Percentiles rank a stretch among this genome's conserved stretches.
These are phyloP conservation scores for Distichodus sexfasciatus DNA, from an alignment of 2,797 vertebrate species.

Conservation along the genomic window DNA sequence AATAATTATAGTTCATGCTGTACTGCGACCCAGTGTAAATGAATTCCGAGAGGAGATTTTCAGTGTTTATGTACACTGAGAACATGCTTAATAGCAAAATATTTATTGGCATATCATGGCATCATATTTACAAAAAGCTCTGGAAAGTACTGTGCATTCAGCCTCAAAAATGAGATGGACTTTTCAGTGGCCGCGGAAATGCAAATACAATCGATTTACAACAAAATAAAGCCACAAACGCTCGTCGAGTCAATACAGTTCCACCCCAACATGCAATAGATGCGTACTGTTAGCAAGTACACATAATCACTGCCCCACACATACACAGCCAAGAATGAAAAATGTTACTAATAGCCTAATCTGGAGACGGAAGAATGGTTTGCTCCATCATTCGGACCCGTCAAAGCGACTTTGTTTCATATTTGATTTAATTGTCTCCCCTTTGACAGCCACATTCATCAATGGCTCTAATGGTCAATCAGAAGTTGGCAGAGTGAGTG, in stretches of 20 bases:
- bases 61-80: too few species aligned
- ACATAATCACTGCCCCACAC: constrained; percentile 28
- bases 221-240: background rate
- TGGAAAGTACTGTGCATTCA: too few species aligned
- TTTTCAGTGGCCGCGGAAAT: background rate
- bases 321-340: constrained; percentile 60
- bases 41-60: too few species aligned
- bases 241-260: background rate
- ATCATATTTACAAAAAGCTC: too few species aligned
- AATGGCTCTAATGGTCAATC: constrained; percentile 99
- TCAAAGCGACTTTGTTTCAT: constrained; percentile 99
- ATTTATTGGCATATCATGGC: too few species aligned
- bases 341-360: constrained; percentile 87
- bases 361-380: constrained; percentile 88
- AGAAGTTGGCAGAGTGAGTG: constrained; percentile 90
- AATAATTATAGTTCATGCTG: too few species aligned
- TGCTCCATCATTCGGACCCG: constrained; percentile 93
- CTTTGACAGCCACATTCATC: constrained; percentile 99
- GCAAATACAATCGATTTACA: background rate
- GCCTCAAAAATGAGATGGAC: too few species aligned
- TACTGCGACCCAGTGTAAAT: too few species aligned
- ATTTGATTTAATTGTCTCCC: constrained; percentile 99
- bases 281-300: constrained; percentile 15
- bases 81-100: too few species aligned
- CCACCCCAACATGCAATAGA: constrained; percentile 2